These are phyloP conservation scores for Haemorhous mexicanus DNA, from an alignment of 2,113 vertebrate genomes.

Conservation along the genomic window DNA sequence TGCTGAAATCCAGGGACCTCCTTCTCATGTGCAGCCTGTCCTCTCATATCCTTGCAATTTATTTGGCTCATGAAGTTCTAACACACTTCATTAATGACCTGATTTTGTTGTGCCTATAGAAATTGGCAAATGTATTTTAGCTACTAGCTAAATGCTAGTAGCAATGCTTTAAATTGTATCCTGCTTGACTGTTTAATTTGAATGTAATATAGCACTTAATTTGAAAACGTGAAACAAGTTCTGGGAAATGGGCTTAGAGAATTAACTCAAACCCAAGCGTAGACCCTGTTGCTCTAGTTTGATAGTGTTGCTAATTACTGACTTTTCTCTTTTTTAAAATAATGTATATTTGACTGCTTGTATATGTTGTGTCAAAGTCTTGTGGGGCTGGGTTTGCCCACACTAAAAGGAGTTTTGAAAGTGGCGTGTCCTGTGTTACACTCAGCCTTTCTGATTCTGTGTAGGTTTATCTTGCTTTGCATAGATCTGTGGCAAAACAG, in stretches of 20 bases:
- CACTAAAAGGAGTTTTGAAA: neutral
- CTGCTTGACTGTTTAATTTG: neutral
- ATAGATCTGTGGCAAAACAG: neutral
- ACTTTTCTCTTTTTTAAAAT: neutral
- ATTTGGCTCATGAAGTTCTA: accelerated
- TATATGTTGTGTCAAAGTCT: neutral
- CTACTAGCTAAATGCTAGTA: neutral
- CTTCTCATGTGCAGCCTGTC: neutral
- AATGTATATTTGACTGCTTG: neutral
- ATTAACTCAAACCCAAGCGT: neutral
- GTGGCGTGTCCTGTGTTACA: neutral
- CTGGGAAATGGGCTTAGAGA: neutral
- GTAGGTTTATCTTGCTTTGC: neutral
- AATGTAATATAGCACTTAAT: neutral
- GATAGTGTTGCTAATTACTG: neutral
- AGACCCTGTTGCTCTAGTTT: neutral
- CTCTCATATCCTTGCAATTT: accelerated
- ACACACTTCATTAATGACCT: neutral
- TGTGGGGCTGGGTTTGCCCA: neutral
- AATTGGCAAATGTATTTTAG: neutral
- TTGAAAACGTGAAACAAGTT: neutral
- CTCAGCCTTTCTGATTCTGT: neutral
- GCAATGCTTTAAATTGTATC: neutral
- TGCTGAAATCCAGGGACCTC: neutral
- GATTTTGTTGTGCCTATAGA: neutral